Evolutionary conservation across 2,113 vertebrate genomes (phyloP).

Genomic region (Anthoscopus minutus): DNA sequence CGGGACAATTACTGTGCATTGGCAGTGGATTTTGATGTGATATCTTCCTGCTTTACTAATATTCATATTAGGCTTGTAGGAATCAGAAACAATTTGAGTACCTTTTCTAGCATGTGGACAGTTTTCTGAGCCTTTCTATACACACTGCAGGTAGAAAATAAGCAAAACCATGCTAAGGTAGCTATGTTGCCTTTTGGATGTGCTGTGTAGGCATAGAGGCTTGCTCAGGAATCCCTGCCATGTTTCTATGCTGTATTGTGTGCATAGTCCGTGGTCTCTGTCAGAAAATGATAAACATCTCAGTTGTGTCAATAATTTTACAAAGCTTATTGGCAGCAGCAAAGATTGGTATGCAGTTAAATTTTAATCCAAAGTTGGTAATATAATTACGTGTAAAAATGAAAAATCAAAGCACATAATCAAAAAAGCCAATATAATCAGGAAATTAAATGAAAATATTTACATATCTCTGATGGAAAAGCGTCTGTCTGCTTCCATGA

Average conservation of each 20-base stretch:
- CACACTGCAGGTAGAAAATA: not conserved
- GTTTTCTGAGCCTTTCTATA: not conserved
- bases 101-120: not conserved
- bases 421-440: not conserved
- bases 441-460: not conserved
- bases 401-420: not conserved
- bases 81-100: not conserved
- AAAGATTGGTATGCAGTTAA: not conserved
- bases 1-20: not conserved
- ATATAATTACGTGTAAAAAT: not conserved
- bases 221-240: not conserved
- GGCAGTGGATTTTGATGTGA: not conserved
- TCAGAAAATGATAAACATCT: not conserved
- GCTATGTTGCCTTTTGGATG: not conserved
- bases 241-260: not conserved
- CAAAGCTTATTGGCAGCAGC: not conserved
- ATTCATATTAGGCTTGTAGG: not conserved
- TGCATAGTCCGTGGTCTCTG: rapidly evolving
- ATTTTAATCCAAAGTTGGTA: not conserved
- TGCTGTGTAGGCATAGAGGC: not conserved
- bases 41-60: not conserved
- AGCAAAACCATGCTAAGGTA: not conserved
- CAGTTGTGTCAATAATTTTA: not conserved
- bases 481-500: not conserved
- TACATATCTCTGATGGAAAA: not conserved